Evolutionary conservation across 2,888 invertebrate genomes (phyloP), one percentile per base, ranked within the genome.

Genomic region (Toxonevra muliebris): DNA sequence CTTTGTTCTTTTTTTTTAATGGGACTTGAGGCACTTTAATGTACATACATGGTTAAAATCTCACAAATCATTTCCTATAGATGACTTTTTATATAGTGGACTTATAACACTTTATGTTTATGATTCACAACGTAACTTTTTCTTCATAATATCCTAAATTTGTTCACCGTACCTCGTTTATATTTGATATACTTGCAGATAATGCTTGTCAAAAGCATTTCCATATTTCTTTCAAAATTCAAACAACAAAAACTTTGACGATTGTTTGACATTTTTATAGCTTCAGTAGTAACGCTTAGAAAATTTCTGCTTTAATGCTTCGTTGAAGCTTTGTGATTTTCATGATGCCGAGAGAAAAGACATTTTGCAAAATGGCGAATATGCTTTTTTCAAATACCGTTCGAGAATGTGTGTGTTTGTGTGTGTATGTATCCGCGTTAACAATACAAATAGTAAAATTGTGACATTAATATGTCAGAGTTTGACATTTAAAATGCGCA

Each of bases 251-350:
- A 9, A n/a, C 50, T 61, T 61, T 61, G 60, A 61, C 50, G 50
- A 20, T 61, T 61, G 48, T 61, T 50, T 68, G 68, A 69, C 69
- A 72, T 72, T 71, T 72, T 71, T 72, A 72, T 71, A 71, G 72
- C 71, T 72, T 72, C 72, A 67, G 68, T n/a, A n/a, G 17, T 53
- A 12, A 7, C 13, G 53, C 13, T 30, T 17, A 53, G 2, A n/a
- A 11, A 53, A 19, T 53, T 53, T 53, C 53, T 53, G 53, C 53
- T 53, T 53, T 53, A 53, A 53, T 53, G 53, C 53, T 17, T 53
- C 53, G 53, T 19, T 53, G 45, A 30, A 30, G 30, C 30, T 30
- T 30, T 30, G 30, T 30, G 30, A 30, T 30, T 30, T 7, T 30
- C 3, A 30, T 30, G 30, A 30, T 30, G 30, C 30, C 30, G 30